phyloP scores from a whole-genome alignment of 2,888 invertebrate genomes.

The Thera obeliscata region DNA sequence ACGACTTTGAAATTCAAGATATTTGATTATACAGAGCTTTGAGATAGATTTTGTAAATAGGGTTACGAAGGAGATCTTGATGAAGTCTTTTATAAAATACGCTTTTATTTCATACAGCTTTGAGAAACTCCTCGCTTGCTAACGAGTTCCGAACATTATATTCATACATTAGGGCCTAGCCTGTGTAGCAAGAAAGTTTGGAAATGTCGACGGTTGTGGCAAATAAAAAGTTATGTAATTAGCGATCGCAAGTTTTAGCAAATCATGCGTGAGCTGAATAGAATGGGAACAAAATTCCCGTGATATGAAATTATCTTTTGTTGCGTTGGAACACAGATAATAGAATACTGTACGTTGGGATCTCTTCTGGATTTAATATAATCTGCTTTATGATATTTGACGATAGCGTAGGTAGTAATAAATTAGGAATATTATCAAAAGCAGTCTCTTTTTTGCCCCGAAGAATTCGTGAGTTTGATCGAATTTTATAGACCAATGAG shows the following conservation, averaged over 20 bases:
- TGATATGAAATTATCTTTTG: constrained; percentile 34
- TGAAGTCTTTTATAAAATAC: neutral
- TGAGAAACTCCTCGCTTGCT: neutral
- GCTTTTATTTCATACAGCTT: neutral
- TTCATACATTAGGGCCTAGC: constrained; percentile 28
- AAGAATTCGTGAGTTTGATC: too few species aligned
- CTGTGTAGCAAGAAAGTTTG: constrained; percentile 48
- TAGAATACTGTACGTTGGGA: constrained; percentile 6
- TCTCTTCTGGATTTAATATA: constrained; percentile 17
- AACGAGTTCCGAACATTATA: neutral
- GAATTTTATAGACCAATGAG: too few species aligned
- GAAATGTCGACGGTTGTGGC: constrained; percentile 49
- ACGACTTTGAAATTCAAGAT: neutral
- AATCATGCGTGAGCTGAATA: constrained; percentile 54
- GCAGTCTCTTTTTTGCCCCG: too few species aligned
- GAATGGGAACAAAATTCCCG: constrained; percentile 38
- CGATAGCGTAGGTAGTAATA: constrained; percentile 9
- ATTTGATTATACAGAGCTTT: neutral
- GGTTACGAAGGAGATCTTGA: neutral
- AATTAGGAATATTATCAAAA: neutral
- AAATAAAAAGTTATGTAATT: constrained; percentile 69
- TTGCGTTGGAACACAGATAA: constrained; percentile 9
- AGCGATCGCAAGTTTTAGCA: constrained; percentile 57
- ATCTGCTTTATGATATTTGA: constrained; percentile 12
- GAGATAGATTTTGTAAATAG: neutral